These are phyloP conservation scores for Procambarus virginalis DNA, from an alignment of 1,140 invertebrate species.

Conservation along the genomic window DNA sequence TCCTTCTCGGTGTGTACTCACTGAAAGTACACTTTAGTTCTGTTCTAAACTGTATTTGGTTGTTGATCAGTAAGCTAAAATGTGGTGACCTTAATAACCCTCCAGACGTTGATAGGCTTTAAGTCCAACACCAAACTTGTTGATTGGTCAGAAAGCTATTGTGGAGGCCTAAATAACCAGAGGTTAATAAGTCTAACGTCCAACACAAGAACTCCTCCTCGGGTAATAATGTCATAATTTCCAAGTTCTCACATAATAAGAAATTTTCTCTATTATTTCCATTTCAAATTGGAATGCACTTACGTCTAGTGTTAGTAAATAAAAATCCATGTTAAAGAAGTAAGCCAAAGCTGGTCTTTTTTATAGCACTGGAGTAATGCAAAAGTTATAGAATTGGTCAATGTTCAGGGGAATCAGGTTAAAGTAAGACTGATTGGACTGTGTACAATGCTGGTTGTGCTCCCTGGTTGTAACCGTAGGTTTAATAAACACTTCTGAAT, in stretches of 20 bases:
- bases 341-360: neutral
- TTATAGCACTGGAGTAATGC: neutral
- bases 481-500: slow-evolving; percentile 33
- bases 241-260: neutral
- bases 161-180: no score
- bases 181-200: no score
- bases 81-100: no score
- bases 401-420: neutral
- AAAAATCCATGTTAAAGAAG: neutral
- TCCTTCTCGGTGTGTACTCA: no score
- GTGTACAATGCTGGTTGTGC: slow-evolving; percentile 49
- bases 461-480: slow-evolving; percentile 29
- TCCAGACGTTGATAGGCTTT: no score
- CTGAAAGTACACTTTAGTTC: no score
- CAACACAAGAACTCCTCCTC: no score
- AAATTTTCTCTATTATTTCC: neutral
- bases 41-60: no score
- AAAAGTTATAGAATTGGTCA: neutral
- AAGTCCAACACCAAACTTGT: no score
- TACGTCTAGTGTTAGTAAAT: neutral
- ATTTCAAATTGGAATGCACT: neutral
- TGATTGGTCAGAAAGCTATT: no score
- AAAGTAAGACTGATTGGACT: slow-evolving; percentile 23
- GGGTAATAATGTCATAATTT: neutral
- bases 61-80: no score